These are phyloP conservation scores for Myathropa florea DNA, from an alignment of 2,888 invertebrate genomes.

Conservation along the genomic window DNA sequence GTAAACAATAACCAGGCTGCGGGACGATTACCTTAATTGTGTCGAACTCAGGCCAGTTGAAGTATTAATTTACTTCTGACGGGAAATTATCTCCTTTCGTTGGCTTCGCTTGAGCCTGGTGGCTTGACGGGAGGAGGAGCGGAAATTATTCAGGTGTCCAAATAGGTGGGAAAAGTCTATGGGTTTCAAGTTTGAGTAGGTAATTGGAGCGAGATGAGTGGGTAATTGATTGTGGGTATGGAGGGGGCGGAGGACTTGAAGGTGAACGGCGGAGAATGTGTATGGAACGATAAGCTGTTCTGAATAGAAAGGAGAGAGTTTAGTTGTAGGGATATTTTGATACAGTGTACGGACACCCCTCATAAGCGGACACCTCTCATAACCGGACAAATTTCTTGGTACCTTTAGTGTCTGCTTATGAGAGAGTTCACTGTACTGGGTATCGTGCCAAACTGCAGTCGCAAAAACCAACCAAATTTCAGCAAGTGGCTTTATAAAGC, in stretches of 20 bases:
- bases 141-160: slow-evolving; percentile 44
- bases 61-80: slow-evolving; percentile 24
- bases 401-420: too few species aligned
- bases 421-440: too few species aligned
- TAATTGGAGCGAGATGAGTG: not conserved
- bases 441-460: too few species aligned
- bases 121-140: not conserved
- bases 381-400: too few species aligned
- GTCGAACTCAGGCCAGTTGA: slow-evolving; percentile 4
- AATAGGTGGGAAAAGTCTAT: slow-evolving; percentile 23
- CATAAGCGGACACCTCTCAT: too few species aligned
- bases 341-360: too few species aligned
- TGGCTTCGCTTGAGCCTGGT: not conserved
- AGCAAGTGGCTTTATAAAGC: too few species aligned
- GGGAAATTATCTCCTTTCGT: not conserved
- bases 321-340: too few species aligned
- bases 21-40: slow-evolving; percentile 35
- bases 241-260: not conserved
- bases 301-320: too few species aligned
- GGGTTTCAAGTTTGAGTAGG: not conserved
- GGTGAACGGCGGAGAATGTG: not conserved
- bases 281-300: too few species aligned
- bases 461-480: too few species aligned
- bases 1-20: slow-evolving; percentile 18
- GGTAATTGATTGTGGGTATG: not conserved